Evolutionary conservation across 2,888 invertebrate genomes (phyloP).

Genomic region (Sericinus montela): DNA sequence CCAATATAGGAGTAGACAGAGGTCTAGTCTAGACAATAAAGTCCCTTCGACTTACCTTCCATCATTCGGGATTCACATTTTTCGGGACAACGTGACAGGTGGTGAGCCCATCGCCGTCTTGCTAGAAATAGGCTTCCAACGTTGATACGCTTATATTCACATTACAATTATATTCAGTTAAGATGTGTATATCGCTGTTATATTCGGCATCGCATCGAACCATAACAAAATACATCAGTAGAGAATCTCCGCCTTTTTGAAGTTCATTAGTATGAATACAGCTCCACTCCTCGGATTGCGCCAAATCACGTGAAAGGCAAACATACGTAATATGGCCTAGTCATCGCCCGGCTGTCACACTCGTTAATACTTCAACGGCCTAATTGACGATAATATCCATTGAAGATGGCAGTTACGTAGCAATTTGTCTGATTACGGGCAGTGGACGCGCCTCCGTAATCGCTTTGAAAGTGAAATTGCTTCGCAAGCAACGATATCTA

Average conservation of each 20-base stretch:
- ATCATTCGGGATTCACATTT: too few relatives aligned
- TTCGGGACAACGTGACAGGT: too few relatives aligned
- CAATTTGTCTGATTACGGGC: slow-evolving; percentile 44
- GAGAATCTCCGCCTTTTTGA: neutral
- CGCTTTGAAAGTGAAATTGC: slow-evolving; percentile 8
- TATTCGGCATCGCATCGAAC: too few relatives aligned
- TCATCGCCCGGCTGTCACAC: slow-evolving; percentile 34
- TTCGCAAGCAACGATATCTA: slow-evolving; percentile 3
- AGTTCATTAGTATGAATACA: neutral
- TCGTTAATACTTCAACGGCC: slow-evolving; percentile 48
- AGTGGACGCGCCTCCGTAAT: slow-evolving; percentile 21
- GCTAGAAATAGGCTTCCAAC: too few relatives aligned
- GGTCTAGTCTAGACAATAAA: too few relatives aligned
- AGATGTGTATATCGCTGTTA: too few relatives aligned
- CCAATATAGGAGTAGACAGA: too few relatives aligned
- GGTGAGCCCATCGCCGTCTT: too few relatives aligned
- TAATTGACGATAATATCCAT: slow-evolving; percentile 39
- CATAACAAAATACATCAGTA: too few relatives aligned
- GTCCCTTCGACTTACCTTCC: too few relatives aligned
- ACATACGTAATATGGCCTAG: slow-evolving; percentile 26
- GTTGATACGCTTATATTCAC: too few relatives aligned
- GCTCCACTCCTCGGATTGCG: slow-evolving; percentile 1
- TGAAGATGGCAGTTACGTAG: slow-evolving; percentile 34
- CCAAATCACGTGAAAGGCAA: neutral
- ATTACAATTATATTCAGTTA: too few relatives aligned